These are phyloP conservation scores for Athene noctua DNA, from an alignment of 2,113 vertebrate genomes.

Conservation along the genomic window DNA sequence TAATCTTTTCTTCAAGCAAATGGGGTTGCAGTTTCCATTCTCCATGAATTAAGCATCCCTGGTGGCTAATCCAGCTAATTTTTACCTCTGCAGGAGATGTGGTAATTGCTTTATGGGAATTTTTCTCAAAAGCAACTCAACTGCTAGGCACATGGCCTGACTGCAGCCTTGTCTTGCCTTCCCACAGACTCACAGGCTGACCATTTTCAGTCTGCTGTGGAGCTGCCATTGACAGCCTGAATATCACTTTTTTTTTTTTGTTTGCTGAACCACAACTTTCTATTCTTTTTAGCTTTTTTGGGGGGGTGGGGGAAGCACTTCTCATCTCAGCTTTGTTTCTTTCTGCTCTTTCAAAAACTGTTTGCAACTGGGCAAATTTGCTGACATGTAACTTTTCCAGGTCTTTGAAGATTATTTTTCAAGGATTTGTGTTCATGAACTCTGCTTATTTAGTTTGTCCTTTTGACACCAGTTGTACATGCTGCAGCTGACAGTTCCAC, in stretches of 20 bases:
- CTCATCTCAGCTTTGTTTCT: background rate
- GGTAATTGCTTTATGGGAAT: background rate
- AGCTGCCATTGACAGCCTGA: background rate
- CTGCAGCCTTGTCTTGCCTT: background rate
- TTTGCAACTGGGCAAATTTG: background rate
- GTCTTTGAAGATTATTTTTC: conserved; percentile 22
- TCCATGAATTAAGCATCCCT: background rate
- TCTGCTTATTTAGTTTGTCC: background rate
- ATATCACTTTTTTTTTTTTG: background rate
- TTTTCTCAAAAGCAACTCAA: background rate
- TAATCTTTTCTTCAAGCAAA: background rate
- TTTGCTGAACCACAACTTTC: background rate
- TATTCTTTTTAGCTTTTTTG: background rate
- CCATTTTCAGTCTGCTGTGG: background rate
- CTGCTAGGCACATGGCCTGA: background rate
- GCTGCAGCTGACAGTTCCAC: background rate
- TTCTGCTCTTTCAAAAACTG: background rate
- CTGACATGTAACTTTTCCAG: background rate
- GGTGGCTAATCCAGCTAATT: background rate
- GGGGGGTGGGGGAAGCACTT: background rate
- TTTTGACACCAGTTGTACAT: background rate
- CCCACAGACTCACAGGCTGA: background rate
- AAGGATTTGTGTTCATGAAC: background rate
- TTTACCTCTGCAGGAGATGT: background rate
- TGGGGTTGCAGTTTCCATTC: background rate